A percentile compares a stretch with the other conserved stretches of the same genome.
Evolutionary conservation across 2,888 invertebrate genomes (phyloP).

Genomic region (Synergus laeviventris): DNA sequence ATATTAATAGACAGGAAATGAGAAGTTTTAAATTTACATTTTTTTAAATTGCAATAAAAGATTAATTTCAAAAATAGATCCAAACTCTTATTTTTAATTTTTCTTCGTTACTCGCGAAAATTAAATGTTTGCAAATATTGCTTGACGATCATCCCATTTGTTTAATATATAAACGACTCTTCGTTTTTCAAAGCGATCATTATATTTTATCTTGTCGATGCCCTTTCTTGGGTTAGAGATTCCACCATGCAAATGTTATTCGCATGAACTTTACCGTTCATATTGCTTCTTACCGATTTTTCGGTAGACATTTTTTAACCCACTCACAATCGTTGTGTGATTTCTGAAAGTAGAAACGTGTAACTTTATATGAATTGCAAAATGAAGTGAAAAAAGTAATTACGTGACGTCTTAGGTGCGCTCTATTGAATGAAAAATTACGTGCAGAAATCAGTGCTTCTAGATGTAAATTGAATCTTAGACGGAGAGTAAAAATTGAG

Average conservation of each 20-base stretch:
- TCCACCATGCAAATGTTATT: constrained; percentile 32
- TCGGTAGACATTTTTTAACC: constrained; percentile 2
- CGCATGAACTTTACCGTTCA: constrained; percentile 32
- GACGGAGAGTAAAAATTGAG: constrained; percentile 16
- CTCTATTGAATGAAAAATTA: constrained; percentile 8
- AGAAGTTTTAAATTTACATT: neutral
- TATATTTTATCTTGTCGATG: constrained; percentile 21
- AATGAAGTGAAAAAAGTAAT: constrained; percentile 14
- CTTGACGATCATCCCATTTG: neutral
- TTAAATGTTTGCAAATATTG: neutral
- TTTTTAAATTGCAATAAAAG: neutral
- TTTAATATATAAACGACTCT: neutral
- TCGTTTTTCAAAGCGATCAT: constrained; percentile 6
- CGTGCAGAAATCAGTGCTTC: constrained; percentile 2
- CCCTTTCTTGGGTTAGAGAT: constrained; percentile 25
- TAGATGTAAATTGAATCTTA: constrained; percentile 22
- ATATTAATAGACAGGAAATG: neutral
- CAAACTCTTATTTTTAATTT: too few species aligned
- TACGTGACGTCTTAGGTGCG: neutral
- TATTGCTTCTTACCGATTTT: constrained; percentile 22
- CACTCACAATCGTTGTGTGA: constrained; percentile 1
- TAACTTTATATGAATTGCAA: constrained; percentile 11
- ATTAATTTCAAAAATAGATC: too few species aligned
- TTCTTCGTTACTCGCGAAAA: too few species aligned
- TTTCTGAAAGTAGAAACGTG: constrained; percentile 23